Evolutionary conservation across 1,140 invertebrate genomes (phyloP).

Genomic region (Drosophila nannoptera): DNA sequence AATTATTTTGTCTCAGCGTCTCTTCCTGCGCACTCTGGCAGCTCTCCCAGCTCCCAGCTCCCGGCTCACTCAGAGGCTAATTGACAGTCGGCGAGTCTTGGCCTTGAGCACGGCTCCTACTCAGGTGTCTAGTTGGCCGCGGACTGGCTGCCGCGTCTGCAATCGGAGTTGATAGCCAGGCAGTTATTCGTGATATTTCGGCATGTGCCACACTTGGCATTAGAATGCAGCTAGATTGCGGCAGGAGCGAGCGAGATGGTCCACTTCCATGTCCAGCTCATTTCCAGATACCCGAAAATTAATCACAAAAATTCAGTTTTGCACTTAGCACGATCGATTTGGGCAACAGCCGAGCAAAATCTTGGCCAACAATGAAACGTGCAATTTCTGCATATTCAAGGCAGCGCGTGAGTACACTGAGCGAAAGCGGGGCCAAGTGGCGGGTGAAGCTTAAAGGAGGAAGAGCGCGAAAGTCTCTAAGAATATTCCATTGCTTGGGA

Average conservation of each 20-base stretch:
- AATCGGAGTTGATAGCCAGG: neutral
- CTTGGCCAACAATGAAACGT: conserved; percentile 68
- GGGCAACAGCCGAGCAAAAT: conserved; percentile 51
- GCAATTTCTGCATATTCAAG: conserved; percentile 72
- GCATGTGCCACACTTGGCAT: conserved; percentile 33
- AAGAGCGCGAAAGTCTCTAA: no score
- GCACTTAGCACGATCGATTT: conserved; percentile 63
- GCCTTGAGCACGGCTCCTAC: conserved; percentile 36
- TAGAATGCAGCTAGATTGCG: neutral
- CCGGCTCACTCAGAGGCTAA: conserved; percentile 64
- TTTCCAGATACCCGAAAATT: conserved; percentile 27
- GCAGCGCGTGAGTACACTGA: conserved; percentile 38
- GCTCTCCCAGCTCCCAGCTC: conserved; percentile 53
- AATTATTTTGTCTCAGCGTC: conserved; percentile 53
- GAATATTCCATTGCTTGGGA: no score
- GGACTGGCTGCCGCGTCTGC: conserved; percentile 12
- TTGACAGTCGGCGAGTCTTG: conserved; percentile 54
- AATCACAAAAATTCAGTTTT: conserved; percentile 66
- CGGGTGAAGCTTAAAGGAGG: no score
- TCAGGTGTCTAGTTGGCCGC: conserved; percentile 28
- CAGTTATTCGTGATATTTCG: conserved; percentile 15
- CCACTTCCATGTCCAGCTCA: conserved; percentile 2
- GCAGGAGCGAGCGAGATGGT: no score
- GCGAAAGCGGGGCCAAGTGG: neutral
- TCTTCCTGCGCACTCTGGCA: conserved; percentile 33